phyloP scores from a whole-genome alignment of 2,113 vertebrate genomes.

The Barbus barbus region DNA sequence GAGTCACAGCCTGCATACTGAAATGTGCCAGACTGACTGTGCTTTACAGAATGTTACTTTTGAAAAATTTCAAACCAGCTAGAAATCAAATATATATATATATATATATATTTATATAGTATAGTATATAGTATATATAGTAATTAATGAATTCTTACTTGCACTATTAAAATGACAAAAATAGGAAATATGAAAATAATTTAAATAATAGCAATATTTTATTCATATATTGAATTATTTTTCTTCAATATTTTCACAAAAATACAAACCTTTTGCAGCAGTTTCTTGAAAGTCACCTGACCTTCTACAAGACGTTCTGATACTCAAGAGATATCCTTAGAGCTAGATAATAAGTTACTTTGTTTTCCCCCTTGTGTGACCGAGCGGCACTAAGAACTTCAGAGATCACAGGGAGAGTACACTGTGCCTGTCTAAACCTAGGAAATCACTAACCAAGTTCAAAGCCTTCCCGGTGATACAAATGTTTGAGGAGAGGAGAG shows the following conservation, averaged over 20 bases:
- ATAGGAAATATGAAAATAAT: neutral
- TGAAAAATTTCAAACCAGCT: too few species aligned
- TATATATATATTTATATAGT: too few species aligned
- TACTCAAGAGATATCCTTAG: neutral
- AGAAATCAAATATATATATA: too few species aligned
- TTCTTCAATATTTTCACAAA: neutral
- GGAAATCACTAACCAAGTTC: slow-evolving; percentile 69
- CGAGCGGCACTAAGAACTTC: slow-evolving; percentile 52
- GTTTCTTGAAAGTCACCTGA: slow-evolving; percentile 21
- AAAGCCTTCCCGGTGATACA: slow-evolving; percentile 48
- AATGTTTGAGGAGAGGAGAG: slow-evolving; percentile 52
- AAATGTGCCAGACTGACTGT: neutral
- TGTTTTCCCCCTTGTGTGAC: slow-evolving; percentile 61
- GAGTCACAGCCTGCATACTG: neutral
- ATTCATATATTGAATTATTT: neutral
- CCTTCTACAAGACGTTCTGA: neutral
- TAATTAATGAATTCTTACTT: too few species aligned
- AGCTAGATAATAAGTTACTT: slow-evolving; percentile 72
- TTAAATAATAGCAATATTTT: neutral
- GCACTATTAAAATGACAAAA: neutral
- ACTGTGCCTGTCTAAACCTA: slow-evolving; percentile 42
- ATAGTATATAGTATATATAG: too few species aligned
- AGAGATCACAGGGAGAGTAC: slow-evolving; percentile 61
- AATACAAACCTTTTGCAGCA: neutral
- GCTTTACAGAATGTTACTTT: too few species aligned